phyloP scores from a whole-genome alignment of 1,140 invertebrate genomes.

The Cherax destructor region DNA sequence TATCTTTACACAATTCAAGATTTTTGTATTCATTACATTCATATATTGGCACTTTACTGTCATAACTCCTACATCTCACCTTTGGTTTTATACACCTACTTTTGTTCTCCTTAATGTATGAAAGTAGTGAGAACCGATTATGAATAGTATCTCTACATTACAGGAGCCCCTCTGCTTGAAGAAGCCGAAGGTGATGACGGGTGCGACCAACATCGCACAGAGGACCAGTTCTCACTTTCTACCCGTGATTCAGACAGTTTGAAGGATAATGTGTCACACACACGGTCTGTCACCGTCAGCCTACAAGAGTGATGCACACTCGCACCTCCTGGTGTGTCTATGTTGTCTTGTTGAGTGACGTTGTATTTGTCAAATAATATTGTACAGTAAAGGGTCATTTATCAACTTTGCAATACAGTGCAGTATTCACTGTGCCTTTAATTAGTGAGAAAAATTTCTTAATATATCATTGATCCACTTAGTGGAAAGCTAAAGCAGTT shows the following conservation, averaged over 20 bases:
- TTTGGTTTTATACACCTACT: no score
- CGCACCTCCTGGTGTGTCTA: background rate
- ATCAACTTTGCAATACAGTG: background rate
- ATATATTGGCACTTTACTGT: no score
- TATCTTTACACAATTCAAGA: no score
- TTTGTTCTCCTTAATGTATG: no score
- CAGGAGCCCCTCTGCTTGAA: slow-evolving; percentile 61
- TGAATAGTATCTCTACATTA: background rate
- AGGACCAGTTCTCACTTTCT: slow-evolving; percentile 14
- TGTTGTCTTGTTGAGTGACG: slow-evolving; percentile 23
- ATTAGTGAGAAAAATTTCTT: background rate
- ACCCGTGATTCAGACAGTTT: slow-evolving; percentile 39
- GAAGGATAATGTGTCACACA: slow-evolving; percentile 42
- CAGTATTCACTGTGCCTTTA: slow-evolving; percentile 1
- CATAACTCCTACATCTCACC: no score
- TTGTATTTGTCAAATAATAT: background rate
- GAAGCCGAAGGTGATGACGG: slow-evolving; percentile 57
- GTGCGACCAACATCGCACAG: slow-evolving; percentile 16
- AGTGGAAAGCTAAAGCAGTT: background rate
- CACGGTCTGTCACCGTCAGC: slow-evolving; percentile 40
- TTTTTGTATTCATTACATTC: no score
- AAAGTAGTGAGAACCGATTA: no score
- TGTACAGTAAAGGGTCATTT: slow-evolving; percentile 19
- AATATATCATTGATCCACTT: background rate
- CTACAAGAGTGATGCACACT: slow-evolving; percentile 27